Evolutionary conservation across 2,113 vertebrate species (phyloP), one percentile per base, ranked within the genome.

Genomic region (Columba janthina): DNA sequence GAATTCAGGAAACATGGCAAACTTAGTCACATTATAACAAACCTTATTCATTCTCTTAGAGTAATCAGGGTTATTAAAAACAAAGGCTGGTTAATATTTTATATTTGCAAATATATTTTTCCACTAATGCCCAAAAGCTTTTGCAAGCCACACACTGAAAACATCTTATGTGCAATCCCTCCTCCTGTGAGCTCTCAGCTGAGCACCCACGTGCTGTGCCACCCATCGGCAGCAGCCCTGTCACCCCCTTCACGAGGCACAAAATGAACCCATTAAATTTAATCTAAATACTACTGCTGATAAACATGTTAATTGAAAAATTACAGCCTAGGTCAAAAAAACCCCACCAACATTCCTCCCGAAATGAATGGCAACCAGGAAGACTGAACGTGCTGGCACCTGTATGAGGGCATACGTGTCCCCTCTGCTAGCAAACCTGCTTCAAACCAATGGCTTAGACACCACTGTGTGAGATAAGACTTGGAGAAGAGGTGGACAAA

Each of bases 381-480:
- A 24, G 25, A 7, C 50, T 10, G 36, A 38, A 10, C 0, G 22
- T 19, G 32, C 40, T 36, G 42, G 36, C 5, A 12, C 7, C 18
- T 53, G 24, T 18, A 3, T 1, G 1, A 21, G 28, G 34, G 29
- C 2, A 25, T 13, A 4, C 2, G 0, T 0, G 16, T 11, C 18
- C 32, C 50, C 48, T 54, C 72, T 16, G 65, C 31, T 29, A 5
- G 64, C 38, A 54, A 36, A 10, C 22, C 5, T 0, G 31, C 65
- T 62, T 26, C 40, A 28, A 21, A 29, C 7, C 11, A 12, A 9
- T 4, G 46, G 20, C 34, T 65, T 8, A 8, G 60, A 28, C 72
- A 34, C 12, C 11, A 3, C n/a, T 13, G 0, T 1, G 3, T 0
- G 46, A n/a, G 29, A n/a, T 3, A 5, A 26, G 40, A 2, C 62